Percentiles rank a stretch among this genome's conserved stretches.
phyloP scores from a whole-genome alignment of 1,140 invertebrate species.

The Nixonia krombeini region DNA sequence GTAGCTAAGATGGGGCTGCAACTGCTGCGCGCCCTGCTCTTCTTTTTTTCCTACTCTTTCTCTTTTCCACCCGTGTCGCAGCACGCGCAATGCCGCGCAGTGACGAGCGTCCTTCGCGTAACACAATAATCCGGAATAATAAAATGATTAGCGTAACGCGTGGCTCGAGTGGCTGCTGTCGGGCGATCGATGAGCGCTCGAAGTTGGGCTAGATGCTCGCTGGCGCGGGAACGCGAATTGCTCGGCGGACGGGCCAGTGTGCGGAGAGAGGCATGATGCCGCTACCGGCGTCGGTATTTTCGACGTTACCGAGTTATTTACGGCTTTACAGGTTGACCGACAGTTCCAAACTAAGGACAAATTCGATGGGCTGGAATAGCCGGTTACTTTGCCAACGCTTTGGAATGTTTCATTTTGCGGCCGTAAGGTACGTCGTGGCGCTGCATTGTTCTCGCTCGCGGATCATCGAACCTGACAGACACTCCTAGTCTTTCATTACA shows the following conservation, averaged over 20 bases:
- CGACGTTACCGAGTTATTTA: slow-evolving; percentile 41
- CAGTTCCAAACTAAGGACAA: slow-evolving; percentile 32
- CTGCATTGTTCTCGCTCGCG: slow-evolving; percentile 1
- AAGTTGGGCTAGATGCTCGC: slow-evolving; percentile 27
- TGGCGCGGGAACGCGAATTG: slow-evolving; percentile 31
- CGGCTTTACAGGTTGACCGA: slow-evolving; percentile 13
- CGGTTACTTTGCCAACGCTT: neutral
- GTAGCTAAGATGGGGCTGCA: slow-evolving; percentile 22
- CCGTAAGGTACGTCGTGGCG: too few species aligned
- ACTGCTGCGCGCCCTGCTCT: too few species aligned
- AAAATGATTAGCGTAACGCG: slow-evolving; percentile 36
- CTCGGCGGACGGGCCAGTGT: slow-evolving; percentile 22
- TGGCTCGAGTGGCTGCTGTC: slow-evolving; percentile 8
- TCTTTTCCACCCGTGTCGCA: too few species aligned
- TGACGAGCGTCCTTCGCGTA: slow-evolving; percentile 12
- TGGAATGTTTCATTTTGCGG: neutral
- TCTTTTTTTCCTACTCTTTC: too few species aligned
- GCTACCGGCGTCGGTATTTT: slow-evolving; percentile 25
- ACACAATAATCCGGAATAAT: slow-evolving; percentile 28
- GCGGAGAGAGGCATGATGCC: slow-evolving; percentile 20
- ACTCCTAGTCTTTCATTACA: neutral
- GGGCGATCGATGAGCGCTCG: slow-evolving; percentile 46
- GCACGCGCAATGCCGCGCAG: slow-evolving; percentile 2
- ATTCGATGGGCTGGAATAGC: slow-evolving; percentile 20
- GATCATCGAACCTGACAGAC: neutral